Conservation (phyloP, 1,140 invertebrate genomes). For the Meloidogyne hapla region DNA sequence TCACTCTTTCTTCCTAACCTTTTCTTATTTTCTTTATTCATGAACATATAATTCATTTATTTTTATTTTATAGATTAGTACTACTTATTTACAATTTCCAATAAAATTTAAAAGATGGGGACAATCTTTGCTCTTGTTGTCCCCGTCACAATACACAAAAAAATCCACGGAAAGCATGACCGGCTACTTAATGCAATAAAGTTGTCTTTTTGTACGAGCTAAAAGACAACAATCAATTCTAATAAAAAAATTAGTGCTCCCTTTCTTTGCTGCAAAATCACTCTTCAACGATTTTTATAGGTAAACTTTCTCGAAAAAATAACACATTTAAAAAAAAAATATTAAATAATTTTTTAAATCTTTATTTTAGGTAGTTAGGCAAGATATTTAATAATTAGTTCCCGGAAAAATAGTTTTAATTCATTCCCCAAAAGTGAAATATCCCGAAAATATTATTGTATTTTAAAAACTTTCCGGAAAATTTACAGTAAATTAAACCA, state of each 20-base stretch:
- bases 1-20: too few species aligned
- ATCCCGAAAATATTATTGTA: too few species aligned
- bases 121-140: slow-evolving; percentile 5
- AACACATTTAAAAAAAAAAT: background rate
- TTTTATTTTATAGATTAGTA: background rate
- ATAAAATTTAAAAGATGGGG: background rate
- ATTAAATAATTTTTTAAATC: too few species aligned
- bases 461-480: too few species aligned
- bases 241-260: background rate
- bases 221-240: slow-evolving; percentile 10
- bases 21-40: background rate
- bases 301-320: background rate
- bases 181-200: background rate
- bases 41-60: background rate
- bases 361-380: too few species aligned
- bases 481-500: too few species aligned
- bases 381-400: too few species aligned
- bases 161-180: slow-evolving; percentile 2
- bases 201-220: slow-evolving; percentile 1
- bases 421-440: too few species aligned
- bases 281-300: background rate
- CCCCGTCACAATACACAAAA: slow-evolving; percentile 5
- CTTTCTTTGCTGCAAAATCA: background rate
- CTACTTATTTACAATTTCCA: background rate
- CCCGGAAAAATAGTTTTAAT: too few species aligned